Conservation (phyloP, 2,888 invertebrate species). For the Oscheius sp. region DNA sequence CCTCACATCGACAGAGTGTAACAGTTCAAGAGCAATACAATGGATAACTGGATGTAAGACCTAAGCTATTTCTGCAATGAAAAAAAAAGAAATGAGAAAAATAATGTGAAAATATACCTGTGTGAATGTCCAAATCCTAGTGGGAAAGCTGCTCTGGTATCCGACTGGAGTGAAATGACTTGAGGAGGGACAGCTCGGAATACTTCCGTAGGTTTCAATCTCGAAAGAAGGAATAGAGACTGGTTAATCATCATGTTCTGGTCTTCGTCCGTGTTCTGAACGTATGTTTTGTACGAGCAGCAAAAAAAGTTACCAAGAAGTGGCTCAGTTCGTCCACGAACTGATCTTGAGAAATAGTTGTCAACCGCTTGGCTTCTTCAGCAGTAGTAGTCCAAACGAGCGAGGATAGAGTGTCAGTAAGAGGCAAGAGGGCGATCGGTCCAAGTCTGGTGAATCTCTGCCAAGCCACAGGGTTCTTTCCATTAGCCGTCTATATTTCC, state of each 20-base stretch:
- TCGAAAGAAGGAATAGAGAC: slow-evolving; percentile 54
- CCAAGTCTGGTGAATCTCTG: slow-evolving; percentile 93
- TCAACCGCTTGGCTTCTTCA: slow-evolving; percentile 82
- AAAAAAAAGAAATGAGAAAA: not conserved
- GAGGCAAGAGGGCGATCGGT: slow-evolving; percentile 90
- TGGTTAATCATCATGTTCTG: slow-evolving; percentile 69
- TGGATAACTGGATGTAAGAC: no score
- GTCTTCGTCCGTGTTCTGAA: slow-evolving; percentile 72
- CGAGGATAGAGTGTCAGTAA: slow-evolving; percentile 84
- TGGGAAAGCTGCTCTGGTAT: slow-evolving; percentile 88
- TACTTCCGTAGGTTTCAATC: slow-evolving; percentile 69
- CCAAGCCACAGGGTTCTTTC: slow-evolving; percentile 90
- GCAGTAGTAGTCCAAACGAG: slow-evolving; percentile 92
- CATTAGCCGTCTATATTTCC: slow-evolving; percentile 51
- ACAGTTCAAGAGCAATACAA: no score
- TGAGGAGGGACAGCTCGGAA: slow-evolving; percentile 81
- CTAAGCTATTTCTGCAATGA: no score
- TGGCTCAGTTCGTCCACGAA: slow-evolving; percentile 90
- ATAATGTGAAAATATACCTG: slow-evolving; percentile 60
- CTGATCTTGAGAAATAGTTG: slow-evolving; percentile 81
- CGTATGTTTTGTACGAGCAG: not conserved
- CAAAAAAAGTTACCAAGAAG: slow-evolving; percentile 81
- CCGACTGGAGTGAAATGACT: slow-evolving; percentile 77
- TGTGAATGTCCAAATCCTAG: slow-evolving; percentile 90
- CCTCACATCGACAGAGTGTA: no score